Conservation (phyloP, 2,888 invertebrate species). For the Drosophila fungiperda region DNA sequence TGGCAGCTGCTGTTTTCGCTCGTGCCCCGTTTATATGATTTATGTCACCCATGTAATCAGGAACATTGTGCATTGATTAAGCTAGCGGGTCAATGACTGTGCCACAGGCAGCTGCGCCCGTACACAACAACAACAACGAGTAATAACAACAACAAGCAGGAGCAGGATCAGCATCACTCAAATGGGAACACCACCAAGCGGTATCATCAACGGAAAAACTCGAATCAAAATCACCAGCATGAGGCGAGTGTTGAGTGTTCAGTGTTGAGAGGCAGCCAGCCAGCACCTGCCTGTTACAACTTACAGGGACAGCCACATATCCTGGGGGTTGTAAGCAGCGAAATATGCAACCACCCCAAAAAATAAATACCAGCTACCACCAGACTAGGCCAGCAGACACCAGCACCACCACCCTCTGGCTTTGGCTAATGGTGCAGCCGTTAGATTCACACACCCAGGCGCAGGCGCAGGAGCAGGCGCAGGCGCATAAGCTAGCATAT, state of each 20-base stretch:
- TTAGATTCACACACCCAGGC: constrained; percentile 63
- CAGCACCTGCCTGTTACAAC: constrained; percentile 79
- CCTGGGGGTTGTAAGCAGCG: constrained; percentile 67
- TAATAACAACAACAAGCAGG: not conserved
- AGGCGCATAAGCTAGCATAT: constrained; percentile 35
- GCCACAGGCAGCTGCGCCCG: constrained; percentile 43
- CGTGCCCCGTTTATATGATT: constrained; percentile 58
- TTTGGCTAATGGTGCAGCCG: constrained; percentile 53
- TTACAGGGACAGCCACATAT: constrained; percentile 72
- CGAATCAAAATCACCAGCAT: constrained; percentile 73
- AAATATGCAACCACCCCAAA: constrained; percentile 66
- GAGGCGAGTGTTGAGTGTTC: constrained; percentile 10
- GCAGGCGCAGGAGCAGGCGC: constrained; percentile 19
- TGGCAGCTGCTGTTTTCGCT: constrained; percentile 56
- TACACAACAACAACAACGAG: constrained; percentile 28
- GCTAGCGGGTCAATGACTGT: constrained; percentile 76
- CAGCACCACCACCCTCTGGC: constrained; percentile 69
- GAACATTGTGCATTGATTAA: constrained; percentile 64
- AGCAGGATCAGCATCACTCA: constrained; percentile 53
- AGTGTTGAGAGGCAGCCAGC: not conserved
- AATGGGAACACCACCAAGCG: constrained; percentile 13
- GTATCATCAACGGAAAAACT: constrained; percentile 37
- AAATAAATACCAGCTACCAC: constrained; percentile 18
- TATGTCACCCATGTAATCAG: constrained; percentile 79
- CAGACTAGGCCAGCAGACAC: constrained; percentile 12